phyloP scores from a whole-genome alignment of 2,888 invertebrate genomes.

The Dolichopus griseipennis region DNA sequence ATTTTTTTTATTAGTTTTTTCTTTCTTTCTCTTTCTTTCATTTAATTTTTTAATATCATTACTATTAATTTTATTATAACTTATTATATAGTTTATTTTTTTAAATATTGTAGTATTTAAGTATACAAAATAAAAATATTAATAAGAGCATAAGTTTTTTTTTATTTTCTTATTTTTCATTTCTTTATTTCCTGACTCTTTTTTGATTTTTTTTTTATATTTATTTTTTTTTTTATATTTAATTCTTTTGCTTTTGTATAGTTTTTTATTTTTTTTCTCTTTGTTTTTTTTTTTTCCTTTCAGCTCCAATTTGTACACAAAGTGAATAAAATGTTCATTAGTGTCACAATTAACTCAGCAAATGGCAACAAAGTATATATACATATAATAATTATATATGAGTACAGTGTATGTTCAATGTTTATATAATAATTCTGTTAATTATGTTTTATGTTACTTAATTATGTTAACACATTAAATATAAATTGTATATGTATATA shows the following conservation, averaged over 20 bases:
- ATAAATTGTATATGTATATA: not conserved
- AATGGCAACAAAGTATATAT: not conserved
- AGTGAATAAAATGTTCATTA: slow-evolving; percentile 6
- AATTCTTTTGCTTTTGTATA: not conserved
- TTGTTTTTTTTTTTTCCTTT: not conserved
- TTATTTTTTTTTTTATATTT: too few species aligned
- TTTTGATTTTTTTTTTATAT: too few species aligned
- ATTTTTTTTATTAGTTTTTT: not conserved
- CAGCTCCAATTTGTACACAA: not conserved
- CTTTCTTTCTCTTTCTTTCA: too few species aligned
- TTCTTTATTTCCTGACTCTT: too few species aligned
- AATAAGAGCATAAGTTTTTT: not conserved
- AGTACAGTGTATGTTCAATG: not conserved
- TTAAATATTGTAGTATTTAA: too few species aligned
- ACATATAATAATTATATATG: too few species aligned
- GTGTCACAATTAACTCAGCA: not conserved
- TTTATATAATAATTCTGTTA: not conserved
- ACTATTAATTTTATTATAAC: not conserved
- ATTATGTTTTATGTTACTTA: slow-evolving; percentile 3
- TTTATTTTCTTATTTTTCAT: not conserved
- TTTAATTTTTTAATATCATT: not conserved
- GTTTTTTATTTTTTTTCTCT: not conserved
- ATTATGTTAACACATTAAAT: not conserved
- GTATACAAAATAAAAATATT: not conserved
- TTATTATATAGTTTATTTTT: too few species aligned